Conservation (phyloP, 2,113 vertebrate species). For the Pelecanoides urinatrix region DNA sequence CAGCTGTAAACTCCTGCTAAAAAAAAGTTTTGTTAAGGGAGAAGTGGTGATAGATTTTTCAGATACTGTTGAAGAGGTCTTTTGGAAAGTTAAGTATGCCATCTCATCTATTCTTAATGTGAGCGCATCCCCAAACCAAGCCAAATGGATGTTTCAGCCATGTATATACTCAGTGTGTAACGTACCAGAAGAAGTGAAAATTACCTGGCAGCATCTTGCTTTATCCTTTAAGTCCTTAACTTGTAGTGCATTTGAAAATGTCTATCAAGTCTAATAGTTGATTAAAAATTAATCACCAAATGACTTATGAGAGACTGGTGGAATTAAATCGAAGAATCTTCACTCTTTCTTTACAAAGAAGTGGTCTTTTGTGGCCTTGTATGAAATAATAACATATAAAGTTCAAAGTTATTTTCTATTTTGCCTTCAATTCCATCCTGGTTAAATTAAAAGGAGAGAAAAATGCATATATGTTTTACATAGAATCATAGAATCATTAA, state of each 20-base stretch:
- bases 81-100: constrained; percentile 19
- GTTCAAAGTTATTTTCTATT: background rate
- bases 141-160: constrained; percentile 44
- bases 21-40: constrained; percentile 7
- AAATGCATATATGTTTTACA: background rate
- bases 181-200: constrained; percentile 18
- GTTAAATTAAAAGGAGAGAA: background rate
- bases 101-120: constrained; percentile 56
- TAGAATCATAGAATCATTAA: too few species aligned
- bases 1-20: background rate
- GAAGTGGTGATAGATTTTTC: background rate
- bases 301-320: background rate
- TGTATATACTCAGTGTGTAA: constrained; percentile 9
- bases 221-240: background rate
- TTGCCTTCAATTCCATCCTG: background rate
- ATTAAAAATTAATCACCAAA: constrained; percentile 13
- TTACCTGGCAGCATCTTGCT: constrained; percentile 7
- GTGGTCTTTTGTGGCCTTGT: background rate
- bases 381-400: background rate
- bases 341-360: background rate
- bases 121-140: background rate
- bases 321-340: background rate
- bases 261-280: background rate
- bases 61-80: background rate
- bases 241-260: background rate